Evolutionary conservation across 2,888 invertebrate genomes (phyloP), one percentile per base, ranked within the genome.

Genomic region (Anorthoa munda): DNA sequence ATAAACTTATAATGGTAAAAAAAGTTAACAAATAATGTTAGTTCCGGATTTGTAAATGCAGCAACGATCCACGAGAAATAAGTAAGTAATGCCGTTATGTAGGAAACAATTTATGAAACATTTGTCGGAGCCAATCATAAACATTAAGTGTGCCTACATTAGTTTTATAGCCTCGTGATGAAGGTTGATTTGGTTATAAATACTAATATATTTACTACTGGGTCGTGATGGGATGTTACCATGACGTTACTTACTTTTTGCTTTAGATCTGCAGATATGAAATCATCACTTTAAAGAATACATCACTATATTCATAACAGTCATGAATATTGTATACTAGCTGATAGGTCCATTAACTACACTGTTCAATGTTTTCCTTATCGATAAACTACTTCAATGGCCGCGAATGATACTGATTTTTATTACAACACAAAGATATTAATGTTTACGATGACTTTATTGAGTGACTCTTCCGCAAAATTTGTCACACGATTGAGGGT

Each of bases 201-300:
- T 23, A 46, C 31, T 74, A 51, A 17, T 59, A n/a, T 31, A 45
- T 45, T n/a, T n/a, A 63, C 50, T 48, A 21, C 31, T 67, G 21
- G 60, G 67, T 79, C 75, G 77, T 71, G 71, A 71, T 58, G 51
- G 13, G 13, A 67, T 7, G 67, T 75, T 45, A 58, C 23, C 56
- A 48, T 68, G 21, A 70, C 4, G 56, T 23, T 51, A 50, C 21
- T 13, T 46, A 48, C n/a, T 75, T 75, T 59, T 75, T 59, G 31
- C 17, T 13, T 51, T 17, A 51, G 17, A 45, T 4, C 7, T 48
- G 31, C 21, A 56, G 45, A 64, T 23, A 39, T 69, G 75, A 79
- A 48, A 46, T 79, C 79, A 79, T 75, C 60, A 66, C 26, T 56
- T 59, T 46, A 39, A 67, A 51, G 55, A 39, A 65, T 55, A 31